Conservation (phyloP, 2,888 invertebrate genomes). For the Gortyna flavago region DNA sequence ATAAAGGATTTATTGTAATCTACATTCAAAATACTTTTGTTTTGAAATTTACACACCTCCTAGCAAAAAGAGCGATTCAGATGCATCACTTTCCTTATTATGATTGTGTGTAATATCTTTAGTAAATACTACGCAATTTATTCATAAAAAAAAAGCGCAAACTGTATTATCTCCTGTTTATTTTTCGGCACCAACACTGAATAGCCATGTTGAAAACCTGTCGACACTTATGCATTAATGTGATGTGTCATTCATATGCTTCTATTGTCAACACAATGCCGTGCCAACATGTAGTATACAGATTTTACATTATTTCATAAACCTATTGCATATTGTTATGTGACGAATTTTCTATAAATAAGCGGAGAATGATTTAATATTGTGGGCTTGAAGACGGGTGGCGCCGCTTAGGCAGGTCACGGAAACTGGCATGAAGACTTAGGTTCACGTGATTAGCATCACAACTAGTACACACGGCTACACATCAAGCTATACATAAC, state of each 20-base stretch:
- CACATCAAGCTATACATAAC: too few relatives aligned
- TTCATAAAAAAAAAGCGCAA: neutral
- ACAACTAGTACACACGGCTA: too few relatives aligned
- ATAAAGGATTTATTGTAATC: neutral
- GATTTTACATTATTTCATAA: slow-evolving; percentile 23
- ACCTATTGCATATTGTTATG: neutral
- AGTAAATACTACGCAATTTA: neutral
- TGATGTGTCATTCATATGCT: slow-evolving; percentile 46
- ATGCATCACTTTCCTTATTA: too few relatives aligned
- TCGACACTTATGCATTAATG: slow-evolving; percentile 55
- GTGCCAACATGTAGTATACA: slow-evolving; percentile 43
- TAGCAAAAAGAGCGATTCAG: too few relatives aligned
- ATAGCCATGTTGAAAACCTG: slow-evolving; percentile 33
- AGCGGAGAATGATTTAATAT: slow-evolving; percentile 20
- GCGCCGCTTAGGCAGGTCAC: slow-evolving; percentile 26
- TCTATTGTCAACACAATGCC: slow-evolving; percentile 38
- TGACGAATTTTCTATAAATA: slow-evolving; percentile 14
- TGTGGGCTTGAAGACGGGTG: neutral
- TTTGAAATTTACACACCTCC: neutral
- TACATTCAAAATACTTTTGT: too few relatives aligned
- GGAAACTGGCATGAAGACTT: slow-evolving; percentile 14
- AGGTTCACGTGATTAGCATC: slow-evolving; percentile 19
- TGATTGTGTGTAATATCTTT: neutral
- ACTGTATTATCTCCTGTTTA: slow-evolving; percentile 5
- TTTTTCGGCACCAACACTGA: slow-evolving; percentile 34